Percentiles rank a stretch among this genome's conserved stretches.
Evolutionary conservation across 2,888 invertebrate species (phyloP).

Genomic region (Perithous albicinctus): DNA sequence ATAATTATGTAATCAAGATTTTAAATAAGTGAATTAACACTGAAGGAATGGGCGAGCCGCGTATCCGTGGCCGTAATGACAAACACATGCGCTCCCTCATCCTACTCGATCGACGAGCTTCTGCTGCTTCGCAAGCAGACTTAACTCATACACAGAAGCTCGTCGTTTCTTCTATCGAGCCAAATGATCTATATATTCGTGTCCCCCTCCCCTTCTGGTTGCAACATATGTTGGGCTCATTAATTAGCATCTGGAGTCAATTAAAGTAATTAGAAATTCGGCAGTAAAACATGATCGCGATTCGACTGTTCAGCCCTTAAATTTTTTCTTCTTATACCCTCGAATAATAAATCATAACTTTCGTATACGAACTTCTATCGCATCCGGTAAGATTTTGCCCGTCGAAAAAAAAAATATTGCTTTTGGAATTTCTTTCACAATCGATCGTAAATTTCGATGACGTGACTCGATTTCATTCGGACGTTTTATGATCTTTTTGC

Average conservation of each 20-base stretch:
- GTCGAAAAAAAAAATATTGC: neutral
- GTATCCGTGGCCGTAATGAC: slow-evolving; percentile 81
- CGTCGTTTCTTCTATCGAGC: slow-evolving; percentile 57
- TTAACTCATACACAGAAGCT: slow-evolving; percentile 53
- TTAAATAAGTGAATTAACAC: slow-evolving; percentile 47
- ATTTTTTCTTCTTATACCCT: neutral
- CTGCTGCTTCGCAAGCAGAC: slow-evolving; percentile 72
- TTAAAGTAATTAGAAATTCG: slow-evolving; percentile 82
- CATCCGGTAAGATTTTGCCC: too few relatives aligned
- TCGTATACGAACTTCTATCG: neutral
- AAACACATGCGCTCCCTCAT: slow-evolving; percentile 80
- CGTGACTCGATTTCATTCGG: slow-evolving; percentile 23
- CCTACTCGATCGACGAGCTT: slow-evolving; percentile 67
- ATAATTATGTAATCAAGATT: slow-evolving; percentile 25
- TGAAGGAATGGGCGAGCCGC: slow-evolving; percentile 24
- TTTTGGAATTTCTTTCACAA: neutral
- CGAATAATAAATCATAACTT: neutral
- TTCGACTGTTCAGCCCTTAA: neutral
- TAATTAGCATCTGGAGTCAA: slow-evolving; percentile 84
- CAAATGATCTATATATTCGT: slow-evolving; percentile 65
- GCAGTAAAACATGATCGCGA: slow-evolving; percentile 67
- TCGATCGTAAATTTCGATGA: slow-evolving; percentile 32
- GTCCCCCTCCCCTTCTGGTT: slow-evolving; percentile 34
- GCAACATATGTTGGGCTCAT: slow-evolving; percentile 82
- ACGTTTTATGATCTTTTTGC: slow-evolving; percentile 48